Conservation (phyloP, 2,113 vertebrate species). For the Lycaon pictus region DNA sequence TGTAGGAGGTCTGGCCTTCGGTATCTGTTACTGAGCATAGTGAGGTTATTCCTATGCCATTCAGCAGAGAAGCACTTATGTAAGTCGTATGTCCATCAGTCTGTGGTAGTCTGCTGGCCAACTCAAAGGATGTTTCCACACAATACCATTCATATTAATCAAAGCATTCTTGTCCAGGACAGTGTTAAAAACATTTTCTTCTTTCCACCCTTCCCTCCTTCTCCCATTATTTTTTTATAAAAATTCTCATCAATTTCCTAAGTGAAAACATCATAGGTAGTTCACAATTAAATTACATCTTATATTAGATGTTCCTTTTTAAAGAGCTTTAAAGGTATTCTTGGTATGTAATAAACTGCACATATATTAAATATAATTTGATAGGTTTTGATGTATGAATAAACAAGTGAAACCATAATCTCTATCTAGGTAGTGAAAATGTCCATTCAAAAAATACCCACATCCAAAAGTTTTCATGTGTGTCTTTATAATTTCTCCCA, state of each 20-base stretch:
- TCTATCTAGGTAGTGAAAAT: not conserved
- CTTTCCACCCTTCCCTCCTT: not conserved
- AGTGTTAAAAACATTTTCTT: not conserved
- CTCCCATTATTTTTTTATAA: not conserved
- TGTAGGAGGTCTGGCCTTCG: not conserved
- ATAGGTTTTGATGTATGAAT: not conserved
- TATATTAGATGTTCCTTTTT: not conserved
- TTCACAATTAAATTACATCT: slow-evolving; percentile 3
- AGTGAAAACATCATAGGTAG: not conserved
- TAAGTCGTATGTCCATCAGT: not conserved
- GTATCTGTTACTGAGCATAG: not conserved
- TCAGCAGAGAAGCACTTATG: not conserved
- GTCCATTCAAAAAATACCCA: not conserved
- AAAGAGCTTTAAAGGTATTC: not conserved
- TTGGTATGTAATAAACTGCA: not conserved
- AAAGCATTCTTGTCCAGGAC: not conserved
- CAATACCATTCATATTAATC: not conserved
- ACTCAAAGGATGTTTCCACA: not conserved
- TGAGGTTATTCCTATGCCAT: not conserved
- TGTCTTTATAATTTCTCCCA: not conserved
- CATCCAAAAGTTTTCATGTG: not conserved
- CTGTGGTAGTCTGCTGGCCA: not conserved
- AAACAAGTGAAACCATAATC: not conserved
- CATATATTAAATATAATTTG: not conserved
- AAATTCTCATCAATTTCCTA: not conserved